Percentiles rank a stretch among this genome's conserved stretches.
Evolutionary conservation across 2,888 invertebrate genomes (phyloP).

Genomic region (Ctenicera cuprea): DNA sequence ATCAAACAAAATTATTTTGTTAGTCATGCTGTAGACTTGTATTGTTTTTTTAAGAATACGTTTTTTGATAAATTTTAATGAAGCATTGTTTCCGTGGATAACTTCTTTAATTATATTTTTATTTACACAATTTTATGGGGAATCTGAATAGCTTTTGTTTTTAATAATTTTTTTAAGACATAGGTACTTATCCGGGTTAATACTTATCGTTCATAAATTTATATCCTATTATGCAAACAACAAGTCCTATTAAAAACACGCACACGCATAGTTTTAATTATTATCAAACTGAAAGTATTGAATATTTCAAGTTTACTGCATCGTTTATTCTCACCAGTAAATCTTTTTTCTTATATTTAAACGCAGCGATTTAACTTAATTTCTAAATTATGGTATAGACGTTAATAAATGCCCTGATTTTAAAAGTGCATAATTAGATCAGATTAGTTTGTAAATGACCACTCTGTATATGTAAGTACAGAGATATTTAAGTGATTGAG

Average conservation of each 20-base stretch:
- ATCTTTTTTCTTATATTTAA: neutral
- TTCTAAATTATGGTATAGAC: too few relatives aligned
- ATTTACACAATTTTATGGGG: constrained; percentile 10
- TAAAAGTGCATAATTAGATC: neutral
- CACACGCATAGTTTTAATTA: neutral
- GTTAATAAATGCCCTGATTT: neutral
- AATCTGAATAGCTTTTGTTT: constrained; percentile 22
- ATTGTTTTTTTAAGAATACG: constrained; percentile 2
- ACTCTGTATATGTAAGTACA: constrained; percentile 16
- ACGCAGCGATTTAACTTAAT: neutral
- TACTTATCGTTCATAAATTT: neutral
- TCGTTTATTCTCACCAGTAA: too few relatives aligned
- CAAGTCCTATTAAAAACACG: neutral
- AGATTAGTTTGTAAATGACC: neutral
- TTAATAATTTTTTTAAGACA: constrained; percentile 5
- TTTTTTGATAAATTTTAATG: constrained; percentile 30
- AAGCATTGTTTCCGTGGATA: constrained; percentile 31
- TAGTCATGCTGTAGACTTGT: neutral
- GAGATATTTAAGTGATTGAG: constrained; percentile 38
- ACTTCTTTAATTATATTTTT: constrained; percentile 22
- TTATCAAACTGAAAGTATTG: neutral
- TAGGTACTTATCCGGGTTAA: too few relatives aligned
- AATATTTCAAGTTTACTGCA: too few relatives aligned
- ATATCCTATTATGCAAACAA: too few relatives aligned
- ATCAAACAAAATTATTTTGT: neutral